Evolutionary conservation across 2,113 vertebrate genomes (phyloP).

Genomic region (Xiphias gladius): DNA sequence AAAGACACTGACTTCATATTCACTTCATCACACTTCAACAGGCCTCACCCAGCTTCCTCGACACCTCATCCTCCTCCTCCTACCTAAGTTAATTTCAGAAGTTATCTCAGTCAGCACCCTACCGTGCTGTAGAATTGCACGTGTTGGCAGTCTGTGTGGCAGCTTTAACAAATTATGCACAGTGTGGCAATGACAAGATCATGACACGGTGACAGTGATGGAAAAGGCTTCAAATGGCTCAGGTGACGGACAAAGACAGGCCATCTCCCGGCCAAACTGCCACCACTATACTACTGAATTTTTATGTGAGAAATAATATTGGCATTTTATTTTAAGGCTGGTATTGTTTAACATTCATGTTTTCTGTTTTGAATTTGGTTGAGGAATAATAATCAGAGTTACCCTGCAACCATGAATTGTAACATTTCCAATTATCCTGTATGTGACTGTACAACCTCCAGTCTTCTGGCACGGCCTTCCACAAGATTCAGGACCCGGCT

Average conservation of each 20-base stretch:
- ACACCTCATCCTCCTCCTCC: slow-evolving; percentile 12
- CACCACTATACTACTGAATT: not conserved
- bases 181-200: not conserved
- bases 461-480: too few species aligned
- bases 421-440: too few species aligned
- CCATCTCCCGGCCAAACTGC: not conserved
- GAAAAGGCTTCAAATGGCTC: not conserved
- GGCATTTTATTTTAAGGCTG: not conserved
- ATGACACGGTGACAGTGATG: not conserved
- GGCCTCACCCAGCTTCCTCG: slow-evolving; percentile 9
- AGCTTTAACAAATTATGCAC: slow-evolving; percentile 23
- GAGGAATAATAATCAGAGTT: not conserved
- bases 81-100: slow-evolving; percentile 26
- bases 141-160: slow-evolving; percentile 22
- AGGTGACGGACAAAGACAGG: slow-evolving; percentile 3
- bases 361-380: not conserved
- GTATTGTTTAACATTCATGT: slow-evolving; percentile 1
- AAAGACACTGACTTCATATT: slow-evolving; percentile 29
- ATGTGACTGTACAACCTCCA: not conserved
- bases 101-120: slow-evolving; percentile 35
- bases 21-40: slow-evolving; percentile 43
- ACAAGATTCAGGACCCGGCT: too few species aligned
- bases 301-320: not conserved
- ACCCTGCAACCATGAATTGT: not conserved
- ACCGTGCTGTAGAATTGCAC: not conserved